Evolutionary conservation across 2,113 vertebrate species (phyloP).

Genomic region (Esox niger): DNA sequence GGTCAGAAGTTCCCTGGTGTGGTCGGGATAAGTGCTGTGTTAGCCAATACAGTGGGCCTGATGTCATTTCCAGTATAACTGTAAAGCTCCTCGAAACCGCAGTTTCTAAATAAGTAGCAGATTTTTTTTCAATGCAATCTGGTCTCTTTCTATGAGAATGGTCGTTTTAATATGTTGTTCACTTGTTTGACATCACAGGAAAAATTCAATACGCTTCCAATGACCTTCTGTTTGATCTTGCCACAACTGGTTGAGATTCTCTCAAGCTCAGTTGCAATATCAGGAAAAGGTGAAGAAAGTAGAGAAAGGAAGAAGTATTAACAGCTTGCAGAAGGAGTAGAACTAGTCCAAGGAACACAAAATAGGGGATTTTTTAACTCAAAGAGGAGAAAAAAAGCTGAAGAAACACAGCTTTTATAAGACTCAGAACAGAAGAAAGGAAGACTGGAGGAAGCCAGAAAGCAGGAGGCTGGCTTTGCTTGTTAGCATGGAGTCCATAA

Average conservation of each 20-base stretch:
- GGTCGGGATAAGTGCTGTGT: neutral
- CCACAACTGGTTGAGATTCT: neutral
- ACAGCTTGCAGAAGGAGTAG: conserved; percentile 11
- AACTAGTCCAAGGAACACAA: conserved; percentile 10
- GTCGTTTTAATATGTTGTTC: neutral
- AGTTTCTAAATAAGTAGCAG: neutral
- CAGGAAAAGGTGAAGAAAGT: neutral
- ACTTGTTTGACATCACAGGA: neutral
- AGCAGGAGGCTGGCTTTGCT: conserved; percentile 11
- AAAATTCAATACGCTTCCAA: neutral
- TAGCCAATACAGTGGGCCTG: neutral
- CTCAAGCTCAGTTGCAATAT: neutral
- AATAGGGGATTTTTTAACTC: neutral
- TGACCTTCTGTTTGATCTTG: neutral
- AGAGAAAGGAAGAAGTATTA: conserved; percentile 2
- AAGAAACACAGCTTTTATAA: conserved; percentile 21
- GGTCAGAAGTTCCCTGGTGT: neutral
- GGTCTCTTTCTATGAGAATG: neutral
- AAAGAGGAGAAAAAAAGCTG: conserved; percentile 22
- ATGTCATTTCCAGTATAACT: neutral
- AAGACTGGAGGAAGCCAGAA: neutral
- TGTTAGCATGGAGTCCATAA: conserved; percentile 5
- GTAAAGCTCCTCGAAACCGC: neutral
- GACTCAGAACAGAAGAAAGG: conserved; percentile 5
- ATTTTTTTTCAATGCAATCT: neutral